Conservation (phyloP, 2,113 vertebrate species). For the Capreolus pygargus region DNA sequence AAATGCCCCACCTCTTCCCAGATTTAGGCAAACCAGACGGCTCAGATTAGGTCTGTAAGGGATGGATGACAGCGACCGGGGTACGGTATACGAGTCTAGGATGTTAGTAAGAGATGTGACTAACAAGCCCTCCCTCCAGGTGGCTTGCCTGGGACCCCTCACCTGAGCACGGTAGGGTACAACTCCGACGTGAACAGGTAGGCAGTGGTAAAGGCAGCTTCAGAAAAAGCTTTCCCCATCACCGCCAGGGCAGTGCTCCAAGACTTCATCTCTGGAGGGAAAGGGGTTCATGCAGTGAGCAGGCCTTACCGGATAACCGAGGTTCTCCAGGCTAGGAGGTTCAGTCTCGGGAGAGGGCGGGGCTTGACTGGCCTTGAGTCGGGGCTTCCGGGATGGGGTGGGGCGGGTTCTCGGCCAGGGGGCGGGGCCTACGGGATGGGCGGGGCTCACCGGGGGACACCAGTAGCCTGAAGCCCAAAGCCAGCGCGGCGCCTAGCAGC, state of each 20-base stretch:
- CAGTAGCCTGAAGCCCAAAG: conserved; percentile 79
- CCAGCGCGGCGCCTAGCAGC: conserved; percentile 79
- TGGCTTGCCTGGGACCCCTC: conserved; percentile 68
- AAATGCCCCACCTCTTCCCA: neutral
- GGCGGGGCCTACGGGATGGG: neutral
- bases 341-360: neutral
- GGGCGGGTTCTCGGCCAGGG: neutral
- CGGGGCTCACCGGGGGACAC: conserved; percentile 79
- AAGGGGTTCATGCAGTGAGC: neutral
- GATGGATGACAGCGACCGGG: neutral
- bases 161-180: conserved; percentile 91
- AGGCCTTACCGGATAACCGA: neutral
- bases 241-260: conserved; percentile 80
- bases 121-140: neutral
- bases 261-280: conserved; percentile 75
- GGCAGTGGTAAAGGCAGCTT: conserved; percentile 85
- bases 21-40: neutral
- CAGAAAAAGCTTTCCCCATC: conserved; percentile 86
- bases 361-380: neutral
- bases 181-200: conserved; percentile 89
- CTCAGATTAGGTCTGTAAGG: neutral
- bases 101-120: neutral
- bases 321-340: neutral
- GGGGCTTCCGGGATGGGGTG: accelerated
- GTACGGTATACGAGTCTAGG: neutral